Base-by-base conservation (phyloP, 2,113 vertebrate genomes). In the Globicephala melas region DNA sequence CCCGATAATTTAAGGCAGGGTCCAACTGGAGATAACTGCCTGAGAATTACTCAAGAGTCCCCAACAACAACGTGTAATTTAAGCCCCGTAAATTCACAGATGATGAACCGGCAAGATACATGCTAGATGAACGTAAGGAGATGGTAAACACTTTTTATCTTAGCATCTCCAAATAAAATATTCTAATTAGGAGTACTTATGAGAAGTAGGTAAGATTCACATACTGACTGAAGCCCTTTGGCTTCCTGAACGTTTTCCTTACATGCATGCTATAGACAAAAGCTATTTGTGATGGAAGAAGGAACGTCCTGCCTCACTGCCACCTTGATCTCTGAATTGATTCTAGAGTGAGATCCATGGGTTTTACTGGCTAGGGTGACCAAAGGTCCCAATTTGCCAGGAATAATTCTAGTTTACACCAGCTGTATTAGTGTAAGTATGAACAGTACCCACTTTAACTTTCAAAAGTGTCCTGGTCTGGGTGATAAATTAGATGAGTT, bases 11-110 rank as follows among this genome's bases (percentile, higher is more conserved):
- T 95, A 97, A 94, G 36, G 26, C 36, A 91, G 68, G 68, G 50
- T 95, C 68, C 85, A 96, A 89, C 12, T 93, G 77, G 36, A 76
- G 79, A 82, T 94, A 95, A 93, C 89, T 94, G 55, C 83, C 76
- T 77, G 60, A 93, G 55, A 97, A 96, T 71, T 73, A 86, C 70
- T 76, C 89, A 31, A 31, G 20, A n/a, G 60, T 91, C 90, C 70
- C 73, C 60, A 68, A 79, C 60, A 96, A 83, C 55, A 97, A 82
- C 68, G 92, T 77, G 80, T 71, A 94, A 97, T 77, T 82, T 95
- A 88, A 96, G 36, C 38, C 36, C 26, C 15, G 0, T 63, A 93
- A 96, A 87, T 82, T 83, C 79, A 89, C 91, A 87, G 84, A 50
- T 73, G 82, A 97, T 68, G 41, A 96, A 60, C 60, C 44, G 44